Evolutionary conservation across 2,888 invertebrate genomes (phyloP).

Genomic region (Platynereis dumerilii): DNA sequence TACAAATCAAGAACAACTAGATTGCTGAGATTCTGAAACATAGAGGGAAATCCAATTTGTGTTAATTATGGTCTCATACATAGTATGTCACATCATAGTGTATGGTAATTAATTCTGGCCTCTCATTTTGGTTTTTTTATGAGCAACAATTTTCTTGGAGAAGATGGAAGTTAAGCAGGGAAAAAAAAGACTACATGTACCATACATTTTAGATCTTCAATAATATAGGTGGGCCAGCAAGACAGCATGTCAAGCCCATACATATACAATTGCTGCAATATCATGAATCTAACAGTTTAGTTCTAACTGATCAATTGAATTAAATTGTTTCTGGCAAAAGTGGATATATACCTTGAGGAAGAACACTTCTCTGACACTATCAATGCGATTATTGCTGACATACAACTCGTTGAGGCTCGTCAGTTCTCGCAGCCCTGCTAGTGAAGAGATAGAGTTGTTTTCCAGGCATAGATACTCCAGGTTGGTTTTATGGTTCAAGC

Average conservation of each 20-base stretch:
- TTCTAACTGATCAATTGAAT: too few relatives aligned
- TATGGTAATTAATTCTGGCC: too few relatives aligned
- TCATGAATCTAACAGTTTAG: too few relatives aligned
- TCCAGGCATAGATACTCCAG: conserved; percentile 57
- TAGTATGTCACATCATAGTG: too few relatives aligned
- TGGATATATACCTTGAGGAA: conserved; percentile 62
- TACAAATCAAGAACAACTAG: conserved; percentile 61
- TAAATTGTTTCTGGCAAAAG: too few relatives aligned
- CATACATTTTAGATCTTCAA: too few relatives aligned
- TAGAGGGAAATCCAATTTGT: conserved; percentile 12
- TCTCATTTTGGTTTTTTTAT: too few relatives aligned
- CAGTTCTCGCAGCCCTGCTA: conserved; percentile 51
- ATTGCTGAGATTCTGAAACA: conserved; percentile 50
- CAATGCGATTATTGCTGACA: conserved; percentile 57
- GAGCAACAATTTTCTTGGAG: conserved; percentile 1
- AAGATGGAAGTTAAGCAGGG: too few relatives aligned
- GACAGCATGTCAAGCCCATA: too few relatives aligned
- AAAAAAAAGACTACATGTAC: too few relatives aligned
- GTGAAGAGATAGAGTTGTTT: conserved; percentile 53
- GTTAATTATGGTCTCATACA: background rate
- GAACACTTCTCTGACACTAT: conserved; percentile 59
- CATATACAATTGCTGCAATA: too few relatives aligned
- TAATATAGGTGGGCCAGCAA: too few relatives aligned
- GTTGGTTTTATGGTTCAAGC: conserved; percentile 45
- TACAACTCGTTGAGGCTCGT: conserved; percentile 59